Evolutionary conservation across 2,888 invertebrate species (phyloP), one percentile per base, ranked within the genome.

Genomic region (Amphiduros pacificus): DNA sequence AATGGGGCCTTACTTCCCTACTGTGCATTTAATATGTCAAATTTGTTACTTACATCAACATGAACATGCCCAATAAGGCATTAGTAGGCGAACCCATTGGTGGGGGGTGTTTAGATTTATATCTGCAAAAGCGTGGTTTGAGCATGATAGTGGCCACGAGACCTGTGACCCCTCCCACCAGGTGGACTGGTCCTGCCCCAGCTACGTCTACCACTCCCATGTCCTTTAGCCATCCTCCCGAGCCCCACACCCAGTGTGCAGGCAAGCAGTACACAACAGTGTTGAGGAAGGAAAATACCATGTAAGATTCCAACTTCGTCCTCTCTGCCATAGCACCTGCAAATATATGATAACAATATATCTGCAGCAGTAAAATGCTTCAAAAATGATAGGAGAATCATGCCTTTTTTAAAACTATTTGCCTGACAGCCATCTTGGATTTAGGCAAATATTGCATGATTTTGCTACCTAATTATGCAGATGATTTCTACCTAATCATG

Each of bases 281-380:
- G 77, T 95, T 95, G 24, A 93, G 79, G 57, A 93, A 88, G 0
- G 94, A 94, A 82, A 93, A 94, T 22, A 94, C 66, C 73, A 94
- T 94, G 78, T 95, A 95, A 0, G 94, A 93, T 75, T 91, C 90
- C 82, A 95, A 69, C 54, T 72, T 74, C 24, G 75, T 77, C 90
- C 94, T 88, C 81, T 95, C 95, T 1, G 94, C 94, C 92, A 95
- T 94, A 4, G 94, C 93, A 0, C 95, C 95, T n/a, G n/a, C n/a
- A n/a, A n/a, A n/a, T n/a, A n/a, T n/a, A n/a, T n/a, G 36, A 17
- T 11, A 9, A 36, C 36, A 11, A 36, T 36, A n/a, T n/a, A n/a
- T n/a, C n/a, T n/a, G n/a, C n/a, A n/a, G n/a, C n/a, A n/a, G n/a
- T n/a, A n/a, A n/a, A n/a, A n/a, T n/a, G n/a, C 73, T 92, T 93